Evolutionary conservation across 2,888 invertebrate genomes (phyloP), one percentile per base, ranked within the genome.

Genomic region (Dynastes tityus): DNA sequence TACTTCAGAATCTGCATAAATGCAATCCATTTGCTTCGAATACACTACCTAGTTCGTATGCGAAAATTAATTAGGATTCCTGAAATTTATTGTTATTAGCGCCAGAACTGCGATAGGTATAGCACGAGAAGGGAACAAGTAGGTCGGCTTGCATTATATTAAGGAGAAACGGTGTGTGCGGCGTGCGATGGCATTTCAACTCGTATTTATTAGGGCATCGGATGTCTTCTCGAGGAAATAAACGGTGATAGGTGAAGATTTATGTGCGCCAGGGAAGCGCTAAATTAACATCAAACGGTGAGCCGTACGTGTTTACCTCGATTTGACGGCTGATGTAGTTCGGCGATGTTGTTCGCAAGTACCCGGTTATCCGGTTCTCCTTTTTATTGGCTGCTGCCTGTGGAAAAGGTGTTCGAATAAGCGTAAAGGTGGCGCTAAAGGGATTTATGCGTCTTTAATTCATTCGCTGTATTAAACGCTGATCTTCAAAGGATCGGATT

Each of bases 161-260:
- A 67, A 40, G 40, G 45, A 16, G 55, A 1, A 55, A 55, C 55
- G 55, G 55, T 3, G 65, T n/a, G 64, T 45, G 65, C 16, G 45
- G 65, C 11, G 65, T 67, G 22, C 27, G 64, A 65, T 65, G 64
- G 64, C 40, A 40, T 40, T 65, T 65, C 64, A 67, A 67, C 65
- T 40, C 9, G 58, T 71, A 71, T 71, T 71, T 71, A 71, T 71
- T 71, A 71, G 71, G 55, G 55, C 32, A 58, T 37, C 71, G 55
- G 53, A 16, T 55, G 55, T 71, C 71, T 37, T 37, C 16, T 5
- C 55, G 55, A 53, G 70, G 32, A 71, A 55, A 71, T 55, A 55
- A 71, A 71, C 71, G 71, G 71, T 40, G 71, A 58, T 55, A 71
- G 71, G 71, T 22, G 71, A 71, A 55, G 71, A 71, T 71, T 71